Evolutionary conservation across 2,797 vertebrate genomes (phyloP), one percentile per base, ranked within the genome.

Genomic region (Psittacula echo): DNA sequence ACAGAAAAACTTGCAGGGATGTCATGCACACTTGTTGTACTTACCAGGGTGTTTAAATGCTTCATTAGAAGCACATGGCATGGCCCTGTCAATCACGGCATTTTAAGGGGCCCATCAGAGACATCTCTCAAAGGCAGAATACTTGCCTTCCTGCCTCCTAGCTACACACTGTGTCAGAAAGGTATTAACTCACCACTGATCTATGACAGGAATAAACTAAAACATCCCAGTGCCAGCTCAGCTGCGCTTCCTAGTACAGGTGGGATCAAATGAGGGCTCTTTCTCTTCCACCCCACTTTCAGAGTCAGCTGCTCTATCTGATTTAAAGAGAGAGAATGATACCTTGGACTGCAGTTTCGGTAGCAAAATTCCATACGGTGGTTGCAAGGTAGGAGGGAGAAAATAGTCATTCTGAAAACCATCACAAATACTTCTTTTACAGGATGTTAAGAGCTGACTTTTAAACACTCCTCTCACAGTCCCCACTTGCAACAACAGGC

Each of bases 71-170:
- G 72, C 7, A 21, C 9, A 23, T 65, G 82, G 42, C 82, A 81
- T 6, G 47, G 82, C 62, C 51, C 72, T 85, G 68, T 81, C 87
- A 90, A 60, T 60, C 87, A 91, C 45, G 66, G 39, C 79, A 47
- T 81, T 95, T 95, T 68, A 86, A 81, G 78, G 50, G 39, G 66
- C 51, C 56, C 68, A 71, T 87, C 72, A 60, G 68, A 89, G 85
- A 48, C 32, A 20, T 13, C 10, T 71, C 34, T 91, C 39, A 9
- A 65, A 91, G 61, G 45, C 58, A 61, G 42, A 58, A 10, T 32
- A 41, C 37, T 44, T 47, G 41, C 50, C 76, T 89, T 6, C 9
- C 26, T 21, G 6, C 1, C 39, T 91, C 47, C 65, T 81, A 85
- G 53, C 74, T 32, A 11, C 66, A 37, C 1, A 5, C 45, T 3